Evolutionary conservation across 2,113 vertebrate genomes (phyloP), one percentile per base, ranked within the genome.

Genomic region (Microcebus griseorufus): DNA sequence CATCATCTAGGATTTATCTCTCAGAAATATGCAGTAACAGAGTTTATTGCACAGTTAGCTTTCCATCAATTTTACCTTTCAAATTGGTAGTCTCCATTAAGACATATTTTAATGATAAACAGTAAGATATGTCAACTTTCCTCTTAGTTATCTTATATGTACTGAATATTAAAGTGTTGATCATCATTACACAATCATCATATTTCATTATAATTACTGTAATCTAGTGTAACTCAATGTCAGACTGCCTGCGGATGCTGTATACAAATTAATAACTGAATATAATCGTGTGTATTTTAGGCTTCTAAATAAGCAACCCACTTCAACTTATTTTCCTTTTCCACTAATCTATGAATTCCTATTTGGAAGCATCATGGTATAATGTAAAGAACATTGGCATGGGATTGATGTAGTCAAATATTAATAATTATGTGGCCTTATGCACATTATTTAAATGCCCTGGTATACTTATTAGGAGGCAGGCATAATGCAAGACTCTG

Each of bases 41-140:
- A 85, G 84, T 79, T 79, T 94, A 88, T 94, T 58, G 62, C 58
- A 80, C 83, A 53, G 10, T 82, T 82, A 88, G 76, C 37, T 60
- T 92, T 83, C 82, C 69, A 92, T 94, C 39, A 67, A 60, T 89
- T 69, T 88, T 97, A 64, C 12, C 55, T 91, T 96, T 92, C 93
- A 92, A 55, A 64, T 86, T 64, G 51, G 7, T 65, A 25, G 67
- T 96, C 78, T 93, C 17, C 22, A 58, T 32, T 94, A 78, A 81
- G 39, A 65, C 51, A 48, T 45, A 76, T 37, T 95, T 94, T 93
- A 80, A 85, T 92, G 72, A 85, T 92, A 81, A 93, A 90, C 4
- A 53, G 69, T 62, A 76, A 82, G 53, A 51, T 45, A 37, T 65
- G 37, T 45, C 37, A 34, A 13, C 29, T 55, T 87, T 69, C 20